Evolutionary conservation across 2,797 vertebrate species (phyloP).

Genomic region (Setipinna tenuifilis): DNA sequence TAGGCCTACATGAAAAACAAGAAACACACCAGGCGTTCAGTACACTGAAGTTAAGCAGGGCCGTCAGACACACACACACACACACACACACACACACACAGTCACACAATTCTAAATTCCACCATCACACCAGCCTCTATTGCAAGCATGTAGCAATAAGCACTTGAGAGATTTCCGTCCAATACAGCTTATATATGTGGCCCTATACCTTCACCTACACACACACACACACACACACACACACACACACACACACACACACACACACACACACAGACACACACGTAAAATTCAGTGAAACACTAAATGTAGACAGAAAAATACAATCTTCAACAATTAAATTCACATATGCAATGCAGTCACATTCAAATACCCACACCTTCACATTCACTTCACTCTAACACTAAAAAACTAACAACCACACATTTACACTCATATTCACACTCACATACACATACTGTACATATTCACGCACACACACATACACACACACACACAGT

Average conservation of each 20-base stretch:
- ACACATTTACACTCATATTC: constrained; percentile 56
- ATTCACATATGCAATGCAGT: not conserved
- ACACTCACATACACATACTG: constrained; percentile 40
- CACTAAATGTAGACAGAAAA: not conserved
- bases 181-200: not conserved
- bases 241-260: not conserved
- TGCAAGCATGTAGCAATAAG: too few relatives aligned
- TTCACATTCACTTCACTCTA: constrained; percentile 32
- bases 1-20: constrained; percentile 15
- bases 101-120: too few relatives aligned
- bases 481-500: too few relatives aligned
- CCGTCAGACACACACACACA: not conserved
- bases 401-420: constrained; percentile 29
- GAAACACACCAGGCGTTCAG: constrained; percentile 27
- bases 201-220: not conserved
- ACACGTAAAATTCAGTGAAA: not conserved
- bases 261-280: not conserved
- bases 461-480: not conserved
- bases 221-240: not conserved
- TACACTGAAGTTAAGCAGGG: constrained; percentile 24
- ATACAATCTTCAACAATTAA: not conserved
- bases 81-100: not conserved
- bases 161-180: too few relatives aligned
- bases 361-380: not conserved
- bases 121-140: too few relatives aligned